phyloP scores from a whole-genome alignment of 2,797 vertebrate species.

The Bovichtus diacanthus region DNA sequence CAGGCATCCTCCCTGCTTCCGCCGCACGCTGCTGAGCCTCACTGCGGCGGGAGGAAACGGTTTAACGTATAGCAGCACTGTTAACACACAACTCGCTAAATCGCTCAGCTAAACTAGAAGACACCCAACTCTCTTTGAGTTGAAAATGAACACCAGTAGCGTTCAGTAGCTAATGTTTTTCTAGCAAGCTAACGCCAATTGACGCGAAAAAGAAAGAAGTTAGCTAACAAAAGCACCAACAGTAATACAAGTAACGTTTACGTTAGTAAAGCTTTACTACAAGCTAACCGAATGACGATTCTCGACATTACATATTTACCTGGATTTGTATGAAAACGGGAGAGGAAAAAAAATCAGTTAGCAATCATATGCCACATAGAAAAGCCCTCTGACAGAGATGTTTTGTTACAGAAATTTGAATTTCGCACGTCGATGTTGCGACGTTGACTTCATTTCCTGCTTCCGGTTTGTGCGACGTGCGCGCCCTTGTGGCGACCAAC shows the following conservation, averaged over 20 bases:
- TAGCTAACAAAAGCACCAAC: not conserved
- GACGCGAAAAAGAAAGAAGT: not conserved
- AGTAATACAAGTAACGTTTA: no score
- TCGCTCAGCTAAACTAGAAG: not conserved
- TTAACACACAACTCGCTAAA: not conserved
- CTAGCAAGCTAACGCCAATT: not conserved
- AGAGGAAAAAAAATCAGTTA: not conserved
- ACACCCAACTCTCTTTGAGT: not conserved
- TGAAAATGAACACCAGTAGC: not conserved
- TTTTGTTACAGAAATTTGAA: slow-evolving; percentile 82
- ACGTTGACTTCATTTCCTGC: slow-evolving; percentile 67
- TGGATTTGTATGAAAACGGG: not conserved
- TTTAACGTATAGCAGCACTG: not conserved
- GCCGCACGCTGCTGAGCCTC: not conserved
- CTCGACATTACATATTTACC: slow-evolving; percentile 16
- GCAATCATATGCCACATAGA: not conserved
- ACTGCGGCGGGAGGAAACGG: not conserved
- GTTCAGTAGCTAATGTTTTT: not conserved
- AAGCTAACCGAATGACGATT: fast-evolving
- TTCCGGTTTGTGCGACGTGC: slow-evolving; percentile 67
- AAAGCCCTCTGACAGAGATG: slow-evolving; percentile 9
- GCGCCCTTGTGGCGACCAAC: slow-evolving; percentile 39
- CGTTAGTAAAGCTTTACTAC: not conserved
- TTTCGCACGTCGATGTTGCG: slow-evolving; percentile 76
- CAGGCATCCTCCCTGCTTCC: slow-evolving; percentile 68